Evolutionary conservation across 1,140 invertebrate genomes (phyloP), one percentile per base, ranked within the genome.

Genomic region (Antheraea pernyi): DNA sequence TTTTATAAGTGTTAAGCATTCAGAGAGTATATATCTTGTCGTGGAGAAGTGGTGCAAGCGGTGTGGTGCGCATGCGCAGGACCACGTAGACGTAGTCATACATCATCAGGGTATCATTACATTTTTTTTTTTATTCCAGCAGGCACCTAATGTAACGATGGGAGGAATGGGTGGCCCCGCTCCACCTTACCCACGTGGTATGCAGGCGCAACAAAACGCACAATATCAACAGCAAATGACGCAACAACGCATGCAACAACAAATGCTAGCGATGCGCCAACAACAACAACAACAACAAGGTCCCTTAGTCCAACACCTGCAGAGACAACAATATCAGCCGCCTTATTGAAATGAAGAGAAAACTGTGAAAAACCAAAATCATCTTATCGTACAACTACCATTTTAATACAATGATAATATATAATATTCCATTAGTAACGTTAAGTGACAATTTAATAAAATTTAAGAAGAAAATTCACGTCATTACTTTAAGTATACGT

Each of bases 131-230:
- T 22, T 22, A 19, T 62, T 30, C 39, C 64, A 81, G 77, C 83
- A 95, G 92, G 94, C 95, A 8, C 94, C 95, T 0, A 95, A 95
- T 83, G 95, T 95, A 19, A 95, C 95, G 5, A 95, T 95, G 95
- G 94, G 94, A 48, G 94, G 93, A 69, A 94, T 95, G 93, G 93
- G 92, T 66, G 94, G 93, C n/a, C 94, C 94, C 6, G 94, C 94
- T 18, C 94, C 95, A 48, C 94, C 95, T 0, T 95, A 95, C 73
- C 89, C 91, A 5, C 85, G 90, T 59, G 74, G 76, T 19, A 86
- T 92, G 75, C 92, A 92, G 59, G 90, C 93, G 68, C 94, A 94
- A 78, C 92, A 94, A 70, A 93, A 89, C 78, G 93, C 94, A 74
- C 94, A 95, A 77, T 94, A 95, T 73, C 94, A 94, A 71, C 94